Conservation (phyloP, 2,888 invertebrate species). For the Muscina levida region DNA sequence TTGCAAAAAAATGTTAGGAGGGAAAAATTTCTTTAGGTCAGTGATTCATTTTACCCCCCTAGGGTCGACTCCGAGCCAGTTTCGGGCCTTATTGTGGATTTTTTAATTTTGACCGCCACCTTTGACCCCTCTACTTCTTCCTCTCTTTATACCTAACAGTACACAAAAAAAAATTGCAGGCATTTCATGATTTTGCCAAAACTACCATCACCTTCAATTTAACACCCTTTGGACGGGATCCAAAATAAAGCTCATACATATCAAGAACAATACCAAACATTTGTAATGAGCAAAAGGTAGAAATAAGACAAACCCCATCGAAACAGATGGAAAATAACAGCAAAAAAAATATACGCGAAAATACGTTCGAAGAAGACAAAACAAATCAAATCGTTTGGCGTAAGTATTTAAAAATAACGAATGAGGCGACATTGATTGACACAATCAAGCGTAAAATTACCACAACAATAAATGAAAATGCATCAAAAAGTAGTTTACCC, state of each 20-base stretch:
- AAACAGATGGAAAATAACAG: background rate
- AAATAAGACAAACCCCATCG: background rate
- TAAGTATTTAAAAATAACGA: slow-evolving; percentile 36
- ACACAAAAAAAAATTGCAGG: too few species aligned
- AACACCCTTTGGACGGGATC: background rate
- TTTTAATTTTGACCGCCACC: too few species aligned
- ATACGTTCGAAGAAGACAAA: slow-evolving; percentile 25
- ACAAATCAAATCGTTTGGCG: slow-evolving; percentile 29
- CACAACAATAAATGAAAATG: slow-evolving; percentile 21
- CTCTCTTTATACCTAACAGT: too few species aligned
- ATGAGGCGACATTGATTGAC: slow-evolving; percentile 47
- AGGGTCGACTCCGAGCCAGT: too few species aligned
- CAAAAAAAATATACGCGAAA: background rate
- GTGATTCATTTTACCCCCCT: too few species aligned
- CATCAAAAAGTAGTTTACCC: slow-evolving; percentile 13
- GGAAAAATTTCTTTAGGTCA: too few species aligned
- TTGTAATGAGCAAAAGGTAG: background rate
- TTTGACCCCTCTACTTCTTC: too few species aligned
- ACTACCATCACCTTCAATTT: too few species aligned
- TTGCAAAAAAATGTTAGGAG: too few species aligned
- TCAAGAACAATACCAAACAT: slow-evolving; percentile 20
- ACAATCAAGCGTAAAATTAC: slow-evolving; percentile 45
- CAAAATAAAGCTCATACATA: background rate
- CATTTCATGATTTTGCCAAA: too few species aligned
- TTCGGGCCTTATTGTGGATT: too few species aligned